A percentile compares a stretch with the other conserved stretches of the same genome.
Evolutionary conservation across 2,888 invertebrate genomes (phyloP).

Genomic region (Trichopria drosophilae): DNA sequence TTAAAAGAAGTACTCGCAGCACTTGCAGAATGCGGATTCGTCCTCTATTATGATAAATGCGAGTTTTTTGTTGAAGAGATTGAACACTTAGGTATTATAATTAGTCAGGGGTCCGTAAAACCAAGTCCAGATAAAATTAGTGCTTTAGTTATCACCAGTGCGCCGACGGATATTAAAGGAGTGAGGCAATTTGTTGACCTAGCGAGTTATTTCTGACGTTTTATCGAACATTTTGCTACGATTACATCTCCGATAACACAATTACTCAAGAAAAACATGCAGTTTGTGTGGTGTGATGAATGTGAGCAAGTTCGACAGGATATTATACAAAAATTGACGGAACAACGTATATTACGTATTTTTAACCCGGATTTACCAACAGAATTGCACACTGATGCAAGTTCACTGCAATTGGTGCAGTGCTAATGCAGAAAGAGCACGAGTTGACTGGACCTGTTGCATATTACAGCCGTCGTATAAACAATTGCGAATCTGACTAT

Average conservation of each 20-base stretch:
- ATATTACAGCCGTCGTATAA: constrained; percentile 3
- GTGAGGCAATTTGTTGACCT: constrained; percentile 36
- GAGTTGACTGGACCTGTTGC: neutral
- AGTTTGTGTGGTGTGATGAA: constrained; percentile 18
- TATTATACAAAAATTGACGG: constrained; percentile 22
- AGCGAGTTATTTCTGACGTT: constrained; percentile 36
- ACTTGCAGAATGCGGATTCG: no score
- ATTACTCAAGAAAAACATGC: constrained; percentile 19
- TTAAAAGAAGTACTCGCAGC: no score
- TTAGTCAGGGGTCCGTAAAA: no score
- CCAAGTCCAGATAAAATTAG: constrained; percentile 26
- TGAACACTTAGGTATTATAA: no score
- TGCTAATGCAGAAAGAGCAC: constrained; percentile 11
- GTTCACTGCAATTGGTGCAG: constrained; percentile 14
- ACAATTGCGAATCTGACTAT: neutral
- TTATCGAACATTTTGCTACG: constrained; percentile 28
- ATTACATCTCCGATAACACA: constrained; percentile 25
- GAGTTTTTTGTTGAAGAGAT: no score
- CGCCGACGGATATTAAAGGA: constrained; percentile 30
- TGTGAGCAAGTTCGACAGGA: constrained; percentile 21
- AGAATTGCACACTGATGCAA: constrained; percentile 24
- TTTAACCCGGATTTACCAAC: constrained; percentile 20
- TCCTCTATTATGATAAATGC: no score
- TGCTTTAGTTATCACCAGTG: constrained; percentile 11
- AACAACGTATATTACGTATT: constrained; percentile 19